These are phyloP conservation scores for Dynastes hyllus DNA, from an alignment of 2,888 invertebrate genomes.

Conservation along the genomic window DNA sequence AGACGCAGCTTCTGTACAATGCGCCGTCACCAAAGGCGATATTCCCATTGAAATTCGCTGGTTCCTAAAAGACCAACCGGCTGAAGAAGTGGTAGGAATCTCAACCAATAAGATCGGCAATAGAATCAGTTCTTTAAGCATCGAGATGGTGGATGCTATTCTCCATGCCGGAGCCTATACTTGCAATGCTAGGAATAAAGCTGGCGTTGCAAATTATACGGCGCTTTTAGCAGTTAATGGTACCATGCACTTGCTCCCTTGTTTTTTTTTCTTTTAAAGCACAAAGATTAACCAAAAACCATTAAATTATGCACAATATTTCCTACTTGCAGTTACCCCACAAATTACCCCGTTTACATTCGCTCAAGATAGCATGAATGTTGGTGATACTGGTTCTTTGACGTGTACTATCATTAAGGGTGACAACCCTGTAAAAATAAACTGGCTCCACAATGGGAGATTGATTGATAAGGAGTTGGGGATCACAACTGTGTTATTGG, in stretches of 20 bases:
- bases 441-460: conserved; percentile 75
- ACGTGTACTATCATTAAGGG: conserved; percentile 83
- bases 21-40: conserved; percentile 83
- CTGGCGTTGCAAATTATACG: conserved; percentile 80
- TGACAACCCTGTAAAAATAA: conserved; percentile 78
- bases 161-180: conserved; percentile 83
- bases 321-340: conserved; percentile 77
- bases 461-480: conserved; percentile 67
- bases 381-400: conserved; percentile 81
- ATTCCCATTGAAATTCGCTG: conserved; percentile 82
- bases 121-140: conserved; percentile 79
- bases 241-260: conserved; percentile 62
- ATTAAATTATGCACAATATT: neutral
- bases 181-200: conserved; percentile 83
- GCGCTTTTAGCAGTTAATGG: conserved; percentile 83
- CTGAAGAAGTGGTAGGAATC: conserved; percentile 64
- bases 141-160: conserved; percentile 80
- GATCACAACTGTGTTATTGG: conserved; percentile 68
- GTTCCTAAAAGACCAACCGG: conserved; percentile 68
- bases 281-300: too few relatives aligned
- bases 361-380: conserved; percentile 76
- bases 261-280: too few relatives aligned
- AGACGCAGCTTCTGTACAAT: conserved; percentile 79
- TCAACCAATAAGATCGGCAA: conserved; percentile 70
- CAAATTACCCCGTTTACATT: conserved; percentile 78